phyloP scores from a whole-genome alignment of 1,140 invertebrate species.

The Phymastichus coffea region DNA sequence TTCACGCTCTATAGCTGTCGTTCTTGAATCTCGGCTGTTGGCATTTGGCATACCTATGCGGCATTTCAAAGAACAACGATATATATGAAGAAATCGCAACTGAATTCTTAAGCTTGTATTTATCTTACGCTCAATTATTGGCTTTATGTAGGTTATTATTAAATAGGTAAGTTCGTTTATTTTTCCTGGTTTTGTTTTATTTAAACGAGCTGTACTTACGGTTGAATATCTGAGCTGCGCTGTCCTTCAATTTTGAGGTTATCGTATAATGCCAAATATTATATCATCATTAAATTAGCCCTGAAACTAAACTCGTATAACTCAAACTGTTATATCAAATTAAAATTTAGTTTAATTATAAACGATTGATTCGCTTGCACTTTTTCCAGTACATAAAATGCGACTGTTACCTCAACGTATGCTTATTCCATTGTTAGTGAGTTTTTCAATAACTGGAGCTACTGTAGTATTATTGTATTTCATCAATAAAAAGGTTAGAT shows the following conservation, averaged over 20 bases:
- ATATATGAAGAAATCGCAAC: slow-evolving; percentile 21
- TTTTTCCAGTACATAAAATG: slow-evolving; percentile 35
- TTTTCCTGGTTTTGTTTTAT: background rate
- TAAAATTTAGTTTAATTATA: background rate
- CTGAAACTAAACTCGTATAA: background rate
- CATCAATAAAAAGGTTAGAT: slow-evolving; percentile 47
- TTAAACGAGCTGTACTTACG: no score
- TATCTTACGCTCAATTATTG: background rate
- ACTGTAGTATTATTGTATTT: slow-evolving; percentile 52
- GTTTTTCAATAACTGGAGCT: slow-evolving; percentile 51
- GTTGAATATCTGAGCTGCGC: background rate
- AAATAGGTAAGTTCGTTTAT: background rate
- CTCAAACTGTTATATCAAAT: background rate
- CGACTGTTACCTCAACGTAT: slow-evolving; percentile 31
- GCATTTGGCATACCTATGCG: slow-evolving; percentile 25
- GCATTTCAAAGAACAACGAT: slow-evolving; percentile 22
- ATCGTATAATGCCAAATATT: slow-evolving; percentile 18
- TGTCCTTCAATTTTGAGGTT: slow-evolving; percentile 30
- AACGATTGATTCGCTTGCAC: background rate
- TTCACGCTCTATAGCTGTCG: no score
- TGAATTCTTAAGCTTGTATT: background rate
- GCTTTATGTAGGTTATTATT: background rate
- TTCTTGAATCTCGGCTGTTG: slow-evolving; percentile 1
- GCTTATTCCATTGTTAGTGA: slow-evolving; percentile 41
- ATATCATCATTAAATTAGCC: slow-evolving; percentile 23